Evolutionary conservation across 2,113 vertebrate species (phyloP).

Genomic region (Gulo gulo): DNA sequence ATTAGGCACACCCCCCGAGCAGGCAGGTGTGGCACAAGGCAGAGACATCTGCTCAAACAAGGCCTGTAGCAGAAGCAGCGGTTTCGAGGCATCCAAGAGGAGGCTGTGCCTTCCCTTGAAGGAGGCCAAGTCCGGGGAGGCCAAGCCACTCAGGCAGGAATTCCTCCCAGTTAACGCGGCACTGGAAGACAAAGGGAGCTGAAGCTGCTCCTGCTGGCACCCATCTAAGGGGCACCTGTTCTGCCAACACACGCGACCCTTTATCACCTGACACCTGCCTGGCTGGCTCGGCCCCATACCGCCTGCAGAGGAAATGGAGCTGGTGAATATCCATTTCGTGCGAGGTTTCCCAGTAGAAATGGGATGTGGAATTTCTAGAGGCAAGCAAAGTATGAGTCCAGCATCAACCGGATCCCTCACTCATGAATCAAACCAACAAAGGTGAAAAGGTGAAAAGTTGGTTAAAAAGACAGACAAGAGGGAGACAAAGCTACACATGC

Average conservation of each 20-base stretch:
- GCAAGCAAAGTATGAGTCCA: not conserved
- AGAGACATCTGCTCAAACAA: not conserved
- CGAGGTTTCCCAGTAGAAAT: not conserved
- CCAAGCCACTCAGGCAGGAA: not conserved
- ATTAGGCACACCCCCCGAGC: not conserved
- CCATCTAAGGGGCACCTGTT: not conserved
- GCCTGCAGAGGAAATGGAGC: slow-evolving; percentile 32
- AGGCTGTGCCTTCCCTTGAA: not conserved
- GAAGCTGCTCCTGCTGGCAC: not conserved
- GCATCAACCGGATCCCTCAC: not conserved
- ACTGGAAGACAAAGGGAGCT: not conserved
- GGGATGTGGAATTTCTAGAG: not conserved
- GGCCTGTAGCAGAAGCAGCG: not conserved
- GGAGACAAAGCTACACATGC: rapidly evolving
- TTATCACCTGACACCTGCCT: slow-evolving; percentile 39
- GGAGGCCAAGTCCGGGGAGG: not conserved
- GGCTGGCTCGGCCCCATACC: not conserved
- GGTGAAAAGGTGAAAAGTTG: not conserved
- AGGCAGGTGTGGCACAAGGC: not conserved
- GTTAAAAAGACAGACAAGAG: not conserved
- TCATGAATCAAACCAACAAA: not conserved
- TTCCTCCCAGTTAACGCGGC: not conserved
- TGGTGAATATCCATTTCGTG: not conserved
- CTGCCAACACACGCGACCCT: rapidly evolving
- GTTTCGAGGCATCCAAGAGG: not conserved